phyloP scores from a whole-genome alignment of 2,797 vertebrate species.

The Echiichthys vipera region DNA sequence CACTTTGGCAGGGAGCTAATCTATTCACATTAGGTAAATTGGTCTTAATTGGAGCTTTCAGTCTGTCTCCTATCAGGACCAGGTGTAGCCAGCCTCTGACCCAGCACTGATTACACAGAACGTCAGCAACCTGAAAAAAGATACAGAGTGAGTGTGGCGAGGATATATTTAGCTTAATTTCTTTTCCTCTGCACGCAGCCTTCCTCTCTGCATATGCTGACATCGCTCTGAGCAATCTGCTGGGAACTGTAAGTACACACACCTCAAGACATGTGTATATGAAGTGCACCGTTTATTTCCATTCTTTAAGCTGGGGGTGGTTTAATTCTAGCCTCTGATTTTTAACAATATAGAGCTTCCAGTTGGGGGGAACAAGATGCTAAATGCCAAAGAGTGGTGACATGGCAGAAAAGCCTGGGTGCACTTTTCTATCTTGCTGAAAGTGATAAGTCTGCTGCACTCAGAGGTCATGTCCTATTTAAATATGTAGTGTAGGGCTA shows the following conservation, averaged over 20 bases:
- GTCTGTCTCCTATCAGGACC: neutral
- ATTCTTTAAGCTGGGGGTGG: neutral
- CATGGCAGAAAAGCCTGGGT: neutral
- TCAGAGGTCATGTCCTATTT: no score
- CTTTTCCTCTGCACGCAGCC: conserved; percentile 57
- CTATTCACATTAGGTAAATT: conserved; percentile 33
- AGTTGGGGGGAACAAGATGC: neutral
- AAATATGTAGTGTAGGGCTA: neutral
- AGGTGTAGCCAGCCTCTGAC: conserved; percentile 6
- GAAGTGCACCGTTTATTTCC: neutral
- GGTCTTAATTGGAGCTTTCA: conserved; percentile 15
- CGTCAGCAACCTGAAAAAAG: conserved; percentile 3
- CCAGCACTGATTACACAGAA: neutral
- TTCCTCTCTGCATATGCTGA: conserved; percentile 82
- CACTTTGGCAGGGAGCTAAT: conserved; percentile 26
- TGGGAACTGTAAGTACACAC: conserved; percentile 78
- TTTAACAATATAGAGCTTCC: neutral
- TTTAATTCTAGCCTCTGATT: neutral
- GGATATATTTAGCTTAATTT: conserved; percentile 26
- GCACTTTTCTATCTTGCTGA: neutral
- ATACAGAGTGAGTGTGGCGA: neutral
- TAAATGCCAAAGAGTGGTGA: neutral
- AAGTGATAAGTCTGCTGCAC: neutral
- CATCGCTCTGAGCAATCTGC: conserved; percentile 82
- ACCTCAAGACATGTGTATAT: neutral